Conservation (phyloP, 2,888 invertebrate genomes). For the Dryococelus australis region DNA sequence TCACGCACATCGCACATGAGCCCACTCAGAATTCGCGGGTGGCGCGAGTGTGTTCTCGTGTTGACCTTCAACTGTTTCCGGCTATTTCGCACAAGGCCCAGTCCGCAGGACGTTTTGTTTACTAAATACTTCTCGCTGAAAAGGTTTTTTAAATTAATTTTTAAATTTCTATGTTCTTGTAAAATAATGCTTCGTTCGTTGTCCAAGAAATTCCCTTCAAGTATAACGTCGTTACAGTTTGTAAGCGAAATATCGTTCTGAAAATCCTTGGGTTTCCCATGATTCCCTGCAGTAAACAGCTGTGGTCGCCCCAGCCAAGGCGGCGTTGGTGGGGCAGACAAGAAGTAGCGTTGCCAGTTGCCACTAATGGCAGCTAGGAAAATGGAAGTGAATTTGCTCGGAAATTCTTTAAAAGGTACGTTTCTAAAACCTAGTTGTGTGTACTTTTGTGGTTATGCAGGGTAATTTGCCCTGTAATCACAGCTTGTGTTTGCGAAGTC, state of each 20-base stretch:
- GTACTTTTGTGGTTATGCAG: background rate
- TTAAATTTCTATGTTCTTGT: background rate
- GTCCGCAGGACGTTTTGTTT: background rate
- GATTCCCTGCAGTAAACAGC: conserved; percentile 44
- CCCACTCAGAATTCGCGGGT: conserved; percentile 37
- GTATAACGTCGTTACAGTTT: background rate
- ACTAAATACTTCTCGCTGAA: background rate
- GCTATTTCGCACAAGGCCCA: conserved; percentile 22
- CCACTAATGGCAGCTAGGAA: conserved; percentile 44
- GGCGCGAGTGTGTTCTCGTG: background rate
- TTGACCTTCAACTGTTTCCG: conserved; percentile 40
- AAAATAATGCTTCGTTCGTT: background rate
- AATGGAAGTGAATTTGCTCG: conserved; percentile 41
- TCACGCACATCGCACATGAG: conserved; percentile 35
- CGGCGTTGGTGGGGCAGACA: background rate
- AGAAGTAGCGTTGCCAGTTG: conserved; percentile 31
- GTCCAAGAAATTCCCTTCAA: background rate
- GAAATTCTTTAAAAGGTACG: conserved; percentile 30
- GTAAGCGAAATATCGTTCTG: background rate
- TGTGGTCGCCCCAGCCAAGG: conserved; percentile 36
- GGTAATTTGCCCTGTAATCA: background rate
- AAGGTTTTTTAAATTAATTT: background rate
- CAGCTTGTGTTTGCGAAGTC: background rate
- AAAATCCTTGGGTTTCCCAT: conserved; percentile 34
- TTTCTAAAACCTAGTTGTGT: background rate